Base-by-base conservation (phyloP, 1,140 invertebrate species). In the Temnothorax curvispinosus region DNA sequence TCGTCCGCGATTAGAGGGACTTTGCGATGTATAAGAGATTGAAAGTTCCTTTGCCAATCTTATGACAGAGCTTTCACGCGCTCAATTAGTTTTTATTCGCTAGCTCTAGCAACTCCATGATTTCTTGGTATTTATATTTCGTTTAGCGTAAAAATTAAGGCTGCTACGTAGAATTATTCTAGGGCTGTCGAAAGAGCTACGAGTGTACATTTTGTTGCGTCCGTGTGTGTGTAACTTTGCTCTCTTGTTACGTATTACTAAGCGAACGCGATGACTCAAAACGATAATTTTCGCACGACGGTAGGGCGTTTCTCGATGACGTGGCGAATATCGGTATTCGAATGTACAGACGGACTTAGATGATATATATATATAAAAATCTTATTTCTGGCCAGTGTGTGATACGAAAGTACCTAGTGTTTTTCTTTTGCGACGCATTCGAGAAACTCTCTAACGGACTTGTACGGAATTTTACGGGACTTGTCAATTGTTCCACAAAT, bases 1-100 rank as follows among this genome's bases (percentile, higher is more conserved):
- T 72, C 38, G 7, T 44, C 27, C 38, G 7, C 32, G 41, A 60
- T 44, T 58, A 32, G 27, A 35, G 13, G 15, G 13, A 74, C 32
- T 44, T 60, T 7, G 27, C 52, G 27, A 32, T 52, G 18, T 72
- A 9, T 44, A 60, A 15, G 27, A 60, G 69, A 56, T 84, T 35
- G 54, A 74, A 84, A 84, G 80, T 84, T 84, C 54, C 80, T 84
- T 84, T 84, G 69, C 27, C 80, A 60, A 74, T 75, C 41, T 74
- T 47, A 62, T 41, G 69, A 60, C 44, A 84, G 41, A 84, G 80
- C 69, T 74, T 74, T 84, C 54, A 60, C 54, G 41, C 41, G 80
- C 80, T 84, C 80, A 84, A 84, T 13, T 84, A 84, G 54, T 84
- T 84, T 58, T 75, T 84, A 84, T 60, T 74, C 56, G 2, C 9